Evolutionary conservation across 2,113 vertebrate genomes (phyloP).

Genomic region (Sylvicapra grimmia): DNA sequence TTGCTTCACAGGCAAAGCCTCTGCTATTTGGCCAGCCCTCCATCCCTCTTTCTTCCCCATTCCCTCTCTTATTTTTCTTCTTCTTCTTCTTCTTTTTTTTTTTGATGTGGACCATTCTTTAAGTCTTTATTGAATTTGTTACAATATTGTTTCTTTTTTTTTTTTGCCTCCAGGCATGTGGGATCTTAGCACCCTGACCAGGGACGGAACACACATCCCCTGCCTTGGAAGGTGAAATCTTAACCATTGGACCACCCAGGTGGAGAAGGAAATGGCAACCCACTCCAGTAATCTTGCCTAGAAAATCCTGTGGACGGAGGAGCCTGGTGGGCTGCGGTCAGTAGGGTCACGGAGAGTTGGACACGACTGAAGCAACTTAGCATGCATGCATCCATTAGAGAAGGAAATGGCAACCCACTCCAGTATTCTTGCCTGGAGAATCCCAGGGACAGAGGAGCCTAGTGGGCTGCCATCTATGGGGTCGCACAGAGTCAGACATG

Average conservation of each 20-base stretch:
- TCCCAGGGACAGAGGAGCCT: too few relatives aligned
- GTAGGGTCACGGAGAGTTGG: too few relatives aligned
- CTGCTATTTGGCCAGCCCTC: not conserved
- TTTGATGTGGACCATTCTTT: not conserved
- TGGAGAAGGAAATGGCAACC: too few relatives aligned
- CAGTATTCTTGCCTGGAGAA: too few relatives aligned
- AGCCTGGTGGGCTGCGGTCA: too few relatives aligned
- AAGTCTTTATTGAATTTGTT: not conserved
- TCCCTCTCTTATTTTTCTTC: not conserved
- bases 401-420: too few relatives aligned
- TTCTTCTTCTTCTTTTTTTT: not conserved
- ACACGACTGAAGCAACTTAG: too few relatives aligned
- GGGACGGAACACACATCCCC: not conserved
- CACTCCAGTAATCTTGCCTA: too few relatives aligned
- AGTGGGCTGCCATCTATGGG: too few relatives aligned
- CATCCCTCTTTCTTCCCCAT: not conserved
- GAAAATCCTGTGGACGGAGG: too few relatives aligned
- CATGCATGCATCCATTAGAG: too few relatives aligned
- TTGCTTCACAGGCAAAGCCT: not conserved
- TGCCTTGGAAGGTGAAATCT: not conserved
- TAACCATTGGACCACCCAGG: not conserved
- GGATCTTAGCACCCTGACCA: not conserved
- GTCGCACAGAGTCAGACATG: accelerated
- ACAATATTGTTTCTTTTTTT: not conserved
- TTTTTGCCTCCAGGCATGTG: not conserved